Evolutionary conservation across 2,797 vertebrate species (phyloP).

Genomic region (Chloroceryle amazona): DNA sequence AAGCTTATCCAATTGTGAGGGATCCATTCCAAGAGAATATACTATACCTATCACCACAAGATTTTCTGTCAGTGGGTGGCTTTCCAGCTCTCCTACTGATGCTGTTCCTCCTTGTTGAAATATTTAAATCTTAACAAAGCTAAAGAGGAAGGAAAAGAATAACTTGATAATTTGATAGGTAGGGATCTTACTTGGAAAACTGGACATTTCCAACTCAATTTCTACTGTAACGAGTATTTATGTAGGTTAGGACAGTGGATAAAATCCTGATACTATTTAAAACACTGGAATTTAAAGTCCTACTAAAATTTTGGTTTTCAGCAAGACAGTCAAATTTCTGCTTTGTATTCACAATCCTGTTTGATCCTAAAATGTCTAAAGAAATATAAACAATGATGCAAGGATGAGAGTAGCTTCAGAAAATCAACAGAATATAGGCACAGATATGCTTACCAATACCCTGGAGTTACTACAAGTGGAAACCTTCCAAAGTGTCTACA

Average conservation of each 20-base stretch:
- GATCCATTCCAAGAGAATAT: neutral
- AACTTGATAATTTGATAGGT: neutral
- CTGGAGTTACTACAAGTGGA: neutral
- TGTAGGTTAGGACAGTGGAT: neutral
- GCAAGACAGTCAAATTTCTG: neutral
- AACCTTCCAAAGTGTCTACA: neutral
- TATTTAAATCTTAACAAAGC: neutral
- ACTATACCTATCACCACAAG: neutral
- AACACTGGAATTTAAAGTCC: neutral
- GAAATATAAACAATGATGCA: neutral
- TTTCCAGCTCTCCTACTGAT: neutral
- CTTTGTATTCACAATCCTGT: neutral
- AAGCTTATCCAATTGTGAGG: neutral
- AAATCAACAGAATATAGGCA: rapidly evolving
- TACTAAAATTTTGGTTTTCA: neutral
- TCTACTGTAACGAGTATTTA: neutral
- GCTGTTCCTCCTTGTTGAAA: neutral
- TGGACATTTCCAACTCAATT: neutral
- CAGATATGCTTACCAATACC: neutral
- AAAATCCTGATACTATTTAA: neutral
- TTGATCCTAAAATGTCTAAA: neutral
- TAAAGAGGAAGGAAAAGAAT: neutral
- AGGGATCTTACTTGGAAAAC: neutral
- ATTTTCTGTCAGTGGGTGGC: neutral
- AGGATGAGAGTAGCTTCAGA: neutral